These are phyloP conservation scores for Lagodon rhomboides DNA, from an alignment of 2,797 vertebrate genomes.

Conservation along the genomic window DNA sequence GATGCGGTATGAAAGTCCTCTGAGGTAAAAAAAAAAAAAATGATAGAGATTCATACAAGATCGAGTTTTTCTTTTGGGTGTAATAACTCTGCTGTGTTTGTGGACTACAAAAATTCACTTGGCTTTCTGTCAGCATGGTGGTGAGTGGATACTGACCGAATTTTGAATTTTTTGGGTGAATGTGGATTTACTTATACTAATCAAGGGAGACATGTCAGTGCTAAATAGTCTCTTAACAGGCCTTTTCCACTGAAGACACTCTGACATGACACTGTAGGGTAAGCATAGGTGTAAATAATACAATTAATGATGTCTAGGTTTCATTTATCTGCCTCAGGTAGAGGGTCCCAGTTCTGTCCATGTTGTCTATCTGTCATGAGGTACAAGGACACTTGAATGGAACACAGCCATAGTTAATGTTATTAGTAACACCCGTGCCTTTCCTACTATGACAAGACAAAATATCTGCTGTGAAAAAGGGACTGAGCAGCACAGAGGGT, in stretches of 20 bases:
- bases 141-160: too few relatives aligned
- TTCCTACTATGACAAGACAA: neutral
- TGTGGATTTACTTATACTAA: neutral
- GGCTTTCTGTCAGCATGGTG: too few relatives aligned
- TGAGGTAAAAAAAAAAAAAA: too few relatives aligned
- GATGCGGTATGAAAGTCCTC: neutral
- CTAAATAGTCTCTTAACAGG: neutral
- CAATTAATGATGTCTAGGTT: neutral
- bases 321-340: neutral
- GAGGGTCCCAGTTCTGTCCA: neutral
- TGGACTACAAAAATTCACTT: too few relatives aligned
- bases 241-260: neutral
- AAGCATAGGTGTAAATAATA: neutral
- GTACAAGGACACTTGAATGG: neutral
- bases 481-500: neutral
- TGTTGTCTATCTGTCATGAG: neutral
- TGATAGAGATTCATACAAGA: neutral
- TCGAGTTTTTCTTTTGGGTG: too few relatives aligned
- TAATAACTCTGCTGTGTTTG: too few relatives aligned
- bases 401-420: neutral
- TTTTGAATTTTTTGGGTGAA: too few relatives aligned
- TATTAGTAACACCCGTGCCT: neutral
- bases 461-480: neutral
- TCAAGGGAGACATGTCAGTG: neutral
- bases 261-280: neutral